Conservation (phyloP, 2,113 vertebrate species). For the Chaenocephalus aceratus region DNA sequence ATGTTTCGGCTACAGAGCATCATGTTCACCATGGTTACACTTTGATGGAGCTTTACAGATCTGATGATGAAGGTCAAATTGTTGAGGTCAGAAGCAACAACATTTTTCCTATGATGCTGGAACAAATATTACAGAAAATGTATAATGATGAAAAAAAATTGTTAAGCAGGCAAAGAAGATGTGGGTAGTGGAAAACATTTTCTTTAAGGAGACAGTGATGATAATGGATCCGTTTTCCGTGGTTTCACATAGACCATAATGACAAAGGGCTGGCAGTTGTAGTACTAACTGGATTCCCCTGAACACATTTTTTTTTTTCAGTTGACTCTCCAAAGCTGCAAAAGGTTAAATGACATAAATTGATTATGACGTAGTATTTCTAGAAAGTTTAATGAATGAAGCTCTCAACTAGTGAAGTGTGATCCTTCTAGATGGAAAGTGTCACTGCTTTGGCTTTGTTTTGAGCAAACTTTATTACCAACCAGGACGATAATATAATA, state of each 20-base stretch:
- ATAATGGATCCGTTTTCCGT: slow-evolving; percentile 22
- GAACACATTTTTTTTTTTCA: background rate
- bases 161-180: slow-evolving; percentile 3
- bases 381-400: background rate
- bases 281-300: background rate
- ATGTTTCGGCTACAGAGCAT: slow-evolving; percentile 46
- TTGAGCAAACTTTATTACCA: background rate
- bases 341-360: background rate
- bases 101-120: background rate
- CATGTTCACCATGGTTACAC: slow-evolving; percentile 35
- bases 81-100: background rate
- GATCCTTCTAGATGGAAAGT: background rate
- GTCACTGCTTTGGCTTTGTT: background rate
- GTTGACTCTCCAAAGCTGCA: background rate
- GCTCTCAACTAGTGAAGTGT: background rate
- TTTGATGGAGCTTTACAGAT: slow-evolving; percentile 40
- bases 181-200: background rate
- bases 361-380: too few species aligned
- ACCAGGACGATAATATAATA: background rate
- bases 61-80: slow-evolving; percentile 22
- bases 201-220: slow-evolving; percentile 22
- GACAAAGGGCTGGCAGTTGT: slow-evolving; percentile 27
- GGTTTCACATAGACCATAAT: slow-evolving; percentile 19
- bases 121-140: slow-evolving; percentile 6
- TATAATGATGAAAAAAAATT: slow-evolving; percentile 2